Conservation (phyloP, 2,888 invertebrate species). For the Agapostemon virescens region DNA sequence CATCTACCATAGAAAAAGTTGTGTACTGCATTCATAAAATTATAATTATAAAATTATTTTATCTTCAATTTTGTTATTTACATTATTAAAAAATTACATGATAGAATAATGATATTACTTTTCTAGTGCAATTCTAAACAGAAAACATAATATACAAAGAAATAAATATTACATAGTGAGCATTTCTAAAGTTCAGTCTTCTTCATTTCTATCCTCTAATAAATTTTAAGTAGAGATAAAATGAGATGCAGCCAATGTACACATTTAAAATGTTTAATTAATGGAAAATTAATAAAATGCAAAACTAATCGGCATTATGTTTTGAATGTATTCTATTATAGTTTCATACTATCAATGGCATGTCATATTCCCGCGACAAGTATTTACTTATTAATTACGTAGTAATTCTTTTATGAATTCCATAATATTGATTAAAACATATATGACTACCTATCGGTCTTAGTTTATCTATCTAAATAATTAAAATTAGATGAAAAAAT, state of each 20-base stretch:
- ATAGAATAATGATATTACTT: constrained; percentile 29
- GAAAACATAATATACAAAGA: constrained; percentile 23
- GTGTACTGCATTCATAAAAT: constrained; percentile 15
- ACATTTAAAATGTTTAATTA: constrained; percentile 20
- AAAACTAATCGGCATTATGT: constrained; percentile 16
- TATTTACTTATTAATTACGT: constrained; percentile 48
- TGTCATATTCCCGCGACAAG: constrained; percentile 31
- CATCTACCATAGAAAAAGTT: constrained; percentile 12
- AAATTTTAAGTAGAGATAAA: constrained; percentile 54
- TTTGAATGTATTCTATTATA: constrained; percentile 10
- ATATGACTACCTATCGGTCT: constrained; percentile 13
- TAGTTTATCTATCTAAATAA: constrained; percentile 17
- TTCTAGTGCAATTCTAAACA: constrained; percentile 34
- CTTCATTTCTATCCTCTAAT: constrained; percentile 58
- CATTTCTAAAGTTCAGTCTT: constrained; percentile 64
- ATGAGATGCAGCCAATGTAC: constrained; percentile 30
- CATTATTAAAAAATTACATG: constrained; percentile 36
- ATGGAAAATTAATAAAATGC: constrained; percentile 18
- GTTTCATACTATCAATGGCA: constrained; percentile 31
- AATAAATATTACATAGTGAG: constrained; percentile 57
- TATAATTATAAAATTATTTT: constrained; percentile 44
- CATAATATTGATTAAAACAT: constrained; percentile 16
- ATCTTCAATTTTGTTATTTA: constrained; percentile 49
- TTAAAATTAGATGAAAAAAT: constrained; percentile 34
- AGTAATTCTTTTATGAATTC: constrained; percentile 39